A percentile compares a stretch with the other conserved stretches of the same genome.
Evolutionary conservation across 2,888 invertebrate species (phyloP).

Genomic region (Nomada goodeniana): DNA sequence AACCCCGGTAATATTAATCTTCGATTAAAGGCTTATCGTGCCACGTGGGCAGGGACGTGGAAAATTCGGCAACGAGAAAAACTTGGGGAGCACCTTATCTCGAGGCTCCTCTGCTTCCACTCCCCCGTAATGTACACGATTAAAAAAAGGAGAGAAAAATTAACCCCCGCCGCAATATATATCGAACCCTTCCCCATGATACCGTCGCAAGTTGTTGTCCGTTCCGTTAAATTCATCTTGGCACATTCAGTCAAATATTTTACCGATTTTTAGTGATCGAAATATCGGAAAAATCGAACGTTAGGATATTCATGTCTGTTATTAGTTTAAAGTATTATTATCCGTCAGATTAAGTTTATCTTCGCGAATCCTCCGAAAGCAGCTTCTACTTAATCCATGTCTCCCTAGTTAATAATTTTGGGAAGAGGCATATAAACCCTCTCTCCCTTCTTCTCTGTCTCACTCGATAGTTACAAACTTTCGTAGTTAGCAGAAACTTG

Average conservation of each 20-base stretch:
- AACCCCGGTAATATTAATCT: conserved; percentile 78
- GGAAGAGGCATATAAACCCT: neutral
- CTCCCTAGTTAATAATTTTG: conserved; percentile 18
- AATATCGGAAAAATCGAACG: neutral
- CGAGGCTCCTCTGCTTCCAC: conserved; percentile 23
- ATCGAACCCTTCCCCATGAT: neutral
- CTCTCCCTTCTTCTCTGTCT: neutral
- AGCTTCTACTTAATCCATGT: conserved; percentile 16
- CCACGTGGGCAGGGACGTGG: conserved; percentile 64
- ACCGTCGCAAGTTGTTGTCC: neutral
- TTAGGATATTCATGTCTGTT: neutral
- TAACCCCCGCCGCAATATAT: neutral
- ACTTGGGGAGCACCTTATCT: conserved; percentile 62
- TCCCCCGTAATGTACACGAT: neutral
- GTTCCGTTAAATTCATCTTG: no score
- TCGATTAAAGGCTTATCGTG: conserved; percentile 79
- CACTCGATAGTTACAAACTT: neutral
- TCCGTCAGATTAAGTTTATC: neutral
- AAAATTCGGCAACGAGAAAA: conserved; percentile 76
- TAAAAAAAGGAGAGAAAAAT: neutral
- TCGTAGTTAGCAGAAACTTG: neutral
- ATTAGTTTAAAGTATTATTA: neutral
- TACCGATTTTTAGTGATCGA: neutral
- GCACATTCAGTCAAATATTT: neutral
- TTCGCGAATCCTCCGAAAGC: neutral